Evolutionary conservation across 2,113 vertebrate species (phyloP).

Genomic region (Salminus brasiliensis): DNA sequence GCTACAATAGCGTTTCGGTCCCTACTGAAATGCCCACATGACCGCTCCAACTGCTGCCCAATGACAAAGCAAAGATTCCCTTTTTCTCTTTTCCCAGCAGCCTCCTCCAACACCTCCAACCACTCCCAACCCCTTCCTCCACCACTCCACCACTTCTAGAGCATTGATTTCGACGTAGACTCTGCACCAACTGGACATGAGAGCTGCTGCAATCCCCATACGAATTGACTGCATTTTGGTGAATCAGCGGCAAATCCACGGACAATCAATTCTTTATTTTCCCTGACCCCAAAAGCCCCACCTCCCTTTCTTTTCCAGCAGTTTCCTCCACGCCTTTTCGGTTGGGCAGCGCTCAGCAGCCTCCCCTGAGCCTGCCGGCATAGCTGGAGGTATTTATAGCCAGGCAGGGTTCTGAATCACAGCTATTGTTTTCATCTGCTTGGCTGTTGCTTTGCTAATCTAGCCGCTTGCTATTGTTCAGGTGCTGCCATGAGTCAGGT

Average conservation of each 20-base stretch:
- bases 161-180: slow-evolving; percentile 22
- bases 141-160: not conserved
- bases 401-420: slow-evolving; percentile 62
- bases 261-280: slow-evolving; percentile 31
- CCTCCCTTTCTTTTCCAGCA: not conserved
- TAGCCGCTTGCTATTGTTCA: slow-evolving; percentile 57
- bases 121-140: not conserved
- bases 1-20: slow-evolving; percentile 16
- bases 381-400: slow-evolving; percentile 65
- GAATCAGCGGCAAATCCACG: slow-evolving; percentile 23
- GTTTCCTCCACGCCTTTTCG: not conserved
- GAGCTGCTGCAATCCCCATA: not conserved
- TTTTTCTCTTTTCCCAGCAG: not conserved
- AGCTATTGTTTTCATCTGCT: slow-evolving; percentile 62
- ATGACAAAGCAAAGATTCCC: slow-evolving; percentile 1
- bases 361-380: slow-evolving; percentile 3
- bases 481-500: slow-evolving; percentile 60
- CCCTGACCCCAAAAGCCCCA: not conserved
- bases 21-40: not conserved
- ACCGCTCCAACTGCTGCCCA: not conserved
- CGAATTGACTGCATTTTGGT: slow-evolving; percentile 20
- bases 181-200: not conserved
- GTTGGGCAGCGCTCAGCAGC: slow-evolving; percentile 9
- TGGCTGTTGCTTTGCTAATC: slow-evolving; percentile 61
- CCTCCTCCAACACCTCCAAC: too few relatives aligned